phyloP scores from a whole-genome alignment of 2,888 invertebrate species.

The Nemapogon koenigi region DNA sequence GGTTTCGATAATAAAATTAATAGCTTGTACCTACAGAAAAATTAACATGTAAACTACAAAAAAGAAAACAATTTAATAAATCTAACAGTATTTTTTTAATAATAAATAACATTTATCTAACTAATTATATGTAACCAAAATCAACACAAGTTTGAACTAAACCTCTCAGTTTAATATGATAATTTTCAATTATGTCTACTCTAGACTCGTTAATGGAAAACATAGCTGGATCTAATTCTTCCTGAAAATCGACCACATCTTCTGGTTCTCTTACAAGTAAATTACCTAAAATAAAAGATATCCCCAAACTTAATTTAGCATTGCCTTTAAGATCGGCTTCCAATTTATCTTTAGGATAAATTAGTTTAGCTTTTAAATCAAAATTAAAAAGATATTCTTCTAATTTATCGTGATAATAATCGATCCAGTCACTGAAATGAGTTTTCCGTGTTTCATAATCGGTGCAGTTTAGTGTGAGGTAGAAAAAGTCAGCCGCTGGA shows the following conservation, averaged over 20 bases:
- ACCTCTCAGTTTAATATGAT: neutral
- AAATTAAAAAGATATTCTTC: slow-evolving; percentile 20
- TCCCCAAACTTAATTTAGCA: slow-evolving; percentile 19
- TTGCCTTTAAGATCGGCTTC: slow-evolving; percentile 24
- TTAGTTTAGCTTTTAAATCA: slow-evolving; percentile 19
- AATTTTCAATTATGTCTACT: neutral
- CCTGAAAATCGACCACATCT: slow-evolving; percentile 18
- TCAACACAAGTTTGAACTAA: slow-evolving; percentile 3
- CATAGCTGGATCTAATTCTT: slow-evolving; percentile 1
- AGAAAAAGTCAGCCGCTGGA: slow-evolving; percentile 25
- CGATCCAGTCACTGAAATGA: slow-evolving; percentile 22
- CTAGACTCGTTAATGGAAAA: slow-evolving; percentile 1
- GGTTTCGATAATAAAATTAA: no score
- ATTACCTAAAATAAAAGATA: slow-evolving; percentile 17
- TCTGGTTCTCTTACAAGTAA: slow-evolving; percentile 18
- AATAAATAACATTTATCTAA: neutral
- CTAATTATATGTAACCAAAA: slow-evolving; percentile 2
- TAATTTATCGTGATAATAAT: slow-evolving; percentile 22
- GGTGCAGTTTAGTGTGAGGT: slow-evolving; percentile 28
- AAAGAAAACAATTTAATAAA: neutral
- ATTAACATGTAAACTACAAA: no score
- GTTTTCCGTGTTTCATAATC: slow-evolving; percentile 22
- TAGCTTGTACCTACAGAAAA: no score
- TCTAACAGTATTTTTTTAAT: neutral
- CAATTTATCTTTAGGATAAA: slow-evolving; percentile 22